A percentile compares a stretch with the other conserved stretches of the same genome.
These are phyloP conservation scores for Drosophila kanapiae DNA, from an alignment of 1,140 invertebrate genomes.

Conservation along the genomic window DNA sequence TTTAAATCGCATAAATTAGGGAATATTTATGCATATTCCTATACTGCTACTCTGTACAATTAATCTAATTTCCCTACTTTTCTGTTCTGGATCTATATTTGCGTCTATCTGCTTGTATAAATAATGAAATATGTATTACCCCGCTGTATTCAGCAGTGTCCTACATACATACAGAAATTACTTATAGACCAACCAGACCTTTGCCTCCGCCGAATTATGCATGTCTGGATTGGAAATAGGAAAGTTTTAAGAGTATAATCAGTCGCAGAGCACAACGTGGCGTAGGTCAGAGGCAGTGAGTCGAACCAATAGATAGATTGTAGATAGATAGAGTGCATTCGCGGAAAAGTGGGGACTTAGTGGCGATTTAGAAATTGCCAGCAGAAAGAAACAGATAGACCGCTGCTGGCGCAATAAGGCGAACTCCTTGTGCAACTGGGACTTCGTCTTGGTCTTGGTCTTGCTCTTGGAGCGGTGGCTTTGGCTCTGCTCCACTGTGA, in stretches of 20 bases:
- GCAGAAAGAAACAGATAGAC: conserved; percentile 19
- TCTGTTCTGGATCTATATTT: too few species aligned
- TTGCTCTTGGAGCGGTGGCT: conserved; percentile 25
- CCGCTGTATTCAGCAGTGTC: conserved; percentile 27
- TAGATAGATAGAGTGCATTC: conserved; percentile 9
- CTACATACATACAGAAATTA: conserved; percentile 30
- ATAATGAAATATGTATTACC: not conserved
- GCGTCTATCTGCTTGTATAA: not conserved
- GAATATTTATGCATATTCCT: too few species aligned
- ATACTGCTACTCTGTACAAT: too few species aligned
- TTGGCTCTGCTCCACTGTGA: conserved; percentile 66
- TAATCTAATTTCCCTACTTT: too few species aligned
- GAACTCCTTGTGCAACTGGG: conserved; percentile 31
- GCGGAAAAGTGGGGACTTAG: not conserved
- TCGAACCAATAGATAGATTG: conserved; percentile 40
- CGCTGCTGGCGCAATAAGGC: conserved; percentile 56
- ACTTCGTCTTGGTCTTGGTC: conserved; percentile 23
- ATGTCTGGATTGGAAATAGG: conserved; percentile 48
- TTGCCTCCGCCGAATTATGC: conserved; percentile 55
- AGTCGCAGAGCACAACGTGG: conserved; percentile 67
- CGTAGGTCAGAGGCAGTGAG: conserved; percentile 74
- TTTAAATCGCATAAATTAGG: not conserved
- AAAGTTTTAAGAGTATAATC: conserved; percentile 57
- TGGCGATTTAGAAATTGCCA: conserved; percentile 51
- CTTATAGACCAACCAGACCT: conserved; percentile 33